These are phyloP conservation scores for Melanchra persicariae DNA, from an alignment of 2,888 invertebrate genomes.

Conservation along the genomic window DNA sequence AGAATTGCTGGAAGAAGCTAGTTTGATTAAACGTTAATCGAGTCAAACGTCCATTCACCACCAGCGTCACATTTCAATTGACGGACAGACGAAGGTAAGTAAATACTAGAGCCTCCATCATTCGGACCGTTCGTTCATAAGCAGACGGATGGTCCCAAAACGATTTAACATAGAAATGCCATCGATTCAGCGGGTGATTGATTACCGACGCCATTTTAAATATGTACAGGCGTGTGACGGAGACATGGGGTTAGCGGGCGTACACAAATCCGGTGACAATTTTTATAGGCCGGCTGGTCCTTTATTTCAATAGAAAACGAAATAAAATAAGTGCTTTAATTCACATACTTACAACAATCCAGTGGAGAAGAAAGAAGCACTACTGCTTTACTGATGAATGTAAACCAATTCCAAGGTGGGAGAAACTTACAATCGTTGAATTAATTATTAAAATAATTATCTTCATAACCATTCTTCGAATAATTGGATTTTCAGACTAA, in stretches of 20 bases:
- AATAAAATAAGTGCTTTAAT: too few species aligned
- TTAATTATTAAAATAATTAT: too few species aligned
- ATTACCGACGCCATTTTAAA: slow-evolving; percentile 48
- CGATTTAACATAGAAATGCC: slow-evolving; percentile 58
- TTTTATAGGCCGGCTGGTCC: too few species aligned
- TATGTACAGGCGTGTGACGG: slow-evolving; percentile 31
- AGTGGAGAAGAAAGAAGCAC: background rate
- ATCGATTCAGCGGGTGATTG: slow-evolving; percentile 57
- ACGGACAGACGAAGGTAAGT: slow-evolving; percentile 8
- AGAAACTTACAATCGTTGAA: background rate
- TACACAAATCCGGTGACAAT: background rate
- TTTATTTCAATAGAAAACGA: too few species aligned
- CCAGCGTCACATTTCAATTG: slow-evolving; percentile 16
- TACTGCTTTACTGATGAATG: background rate
- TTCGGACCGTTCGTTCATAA: slow-evolving; percentile 37
- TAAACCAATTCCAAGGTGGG: background rate
- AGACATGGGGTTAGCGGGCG: background rate
- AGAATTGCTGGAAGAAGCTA: background rate
- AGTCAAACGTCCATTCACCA: background rate
- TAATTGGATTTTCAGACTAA: background rate
- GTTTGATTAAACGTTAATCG: background rate
- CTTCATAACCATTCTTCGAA: too few species aligned
- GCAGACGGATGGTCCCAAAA: slow-evolving; percentile 47
- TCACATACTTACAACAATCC: too few species aligned
- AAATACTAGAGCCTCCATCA: slow-evolving; percentile 32